Evolutionary conservation across 2,113 vertebrate genomes (phyloP), one percentile per base, ranked within the genome.

Genomic region (Eolophus roseicapilla): DNA sequence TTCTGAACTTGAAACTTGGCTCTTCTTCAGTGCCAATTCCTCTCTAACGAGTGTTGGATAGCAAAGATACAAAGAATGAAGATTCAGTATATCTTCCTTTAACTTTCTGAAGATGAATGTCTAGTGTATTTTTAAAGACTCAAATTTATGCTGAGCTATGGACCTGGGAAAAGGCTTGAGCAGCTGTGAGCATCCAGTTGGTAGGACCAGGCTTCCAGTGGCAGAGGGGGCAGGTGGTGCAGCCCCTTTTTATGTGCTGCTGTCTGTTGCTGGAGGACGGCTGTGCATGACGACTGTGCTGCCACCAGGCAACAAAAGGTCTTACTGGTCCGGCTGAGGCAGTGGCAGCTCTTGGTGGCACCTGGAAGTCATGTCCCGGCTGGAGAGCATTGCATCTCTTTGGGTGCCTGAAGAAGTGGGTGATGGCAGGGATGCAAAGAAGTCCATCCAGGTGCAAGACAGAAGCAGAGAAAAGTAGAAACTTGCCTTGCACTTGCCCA

Each of bases 301-400:
- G 62, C 63, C 43, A 39, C 8, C 64, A 81, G 31, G 27, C 44
- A 70, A 8, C 28, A 17, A 7, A 50, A 80, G 10, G 10, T 67
- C 27, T 23, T 11, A 4, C 24, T 49, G 62, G 27, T 46, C 27
- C 21, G 2, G 1, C 35, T 7, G 74, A 47, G 53, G 41, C 44
- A 31, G 31, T 39, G 57, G 7, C 47, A 82, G 69, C 74, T 86
- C n/a, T 50, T 0, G 0, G 62, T 65, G 68, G 11, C 68, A 35
- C 15, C 50, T 67, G 64, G 15, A 50, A 17, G 11, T 70, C 4
- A 3, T 41, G 33, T 21, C 31, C 0, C 0, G 25, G 16, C 65
- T 52, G 57, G 28, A 53, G 62, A 27, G 17, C 33, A 6, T 29
- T 47, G 47, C 20, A 10, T 23, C 70, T 82, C 39, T 53, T 49